Evolutionary conservation across 2,888 invertebrate species (phyloP).

Genomic region (Caenorhabditis parvicauda): DNA sequence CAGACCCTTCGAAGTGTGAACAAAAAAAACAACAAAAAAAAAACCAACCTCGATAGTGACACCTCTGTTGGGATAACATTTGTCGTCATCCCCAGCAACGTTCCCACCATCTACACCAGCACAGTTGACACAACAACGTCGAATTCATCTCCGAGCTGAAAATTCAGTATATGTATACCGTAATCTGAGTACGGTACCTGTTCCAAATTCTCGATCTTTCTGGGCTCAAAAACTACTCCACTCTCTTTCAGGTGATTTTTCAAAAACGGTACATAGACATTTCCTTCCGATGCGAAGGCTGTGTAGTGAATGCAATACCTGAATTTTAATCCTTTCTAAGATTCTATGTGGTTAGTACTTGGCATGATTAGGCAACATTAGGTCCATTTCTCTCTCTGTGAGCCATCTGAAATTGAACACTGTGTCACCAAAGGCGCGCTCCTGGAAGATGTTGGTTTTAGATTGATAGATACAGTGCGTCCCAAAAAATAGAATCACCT

Average conservation of each 20-base stretch:
- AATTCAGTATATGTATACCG: not conserved
- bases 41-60: conserved; percentile 39
- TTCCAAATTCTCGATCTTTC: conserved; percentile 36
- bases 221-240: conserved; percentile 35
- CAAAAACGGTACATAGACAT: conserved; percentile 60
- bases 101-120: conserved; percentile 64
- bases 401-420: conserved; percentile 59
- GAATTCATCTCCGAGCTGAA: conserved; percentile 51
- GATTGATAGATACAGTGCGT: too few species aligned
- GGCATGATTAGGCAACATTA: conserved; percentile 44
- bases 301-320: conserved; percentile 58
- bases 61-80: conserved; percentile 54
- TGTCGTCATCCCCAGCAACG: conserved; percentile 63
- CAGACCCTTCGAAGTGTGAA: not conserved
- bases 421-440: conserved; percentile 46
- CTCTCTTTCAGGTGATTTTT: conserved; percentile 18
- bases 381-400: conserved; percentile 37
- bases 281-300: conserved; percentile 56
- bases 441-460: too few species aligned
- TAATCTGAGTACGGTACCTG: conserved; percentile 20
- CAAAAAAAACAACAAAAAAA: not conserved
- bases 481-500: too few species aligned
- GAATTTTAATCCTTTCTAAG: too few species aligned
- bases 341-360: conserved; percentile 27
- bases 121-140: conserved; percentile 66